Evolutionary conservation across 2,797 vertebrate genomes (phyloP), one percentile per base, ranked within the genome.

Genomic region (Petrocephalus sullivani): DNA sequence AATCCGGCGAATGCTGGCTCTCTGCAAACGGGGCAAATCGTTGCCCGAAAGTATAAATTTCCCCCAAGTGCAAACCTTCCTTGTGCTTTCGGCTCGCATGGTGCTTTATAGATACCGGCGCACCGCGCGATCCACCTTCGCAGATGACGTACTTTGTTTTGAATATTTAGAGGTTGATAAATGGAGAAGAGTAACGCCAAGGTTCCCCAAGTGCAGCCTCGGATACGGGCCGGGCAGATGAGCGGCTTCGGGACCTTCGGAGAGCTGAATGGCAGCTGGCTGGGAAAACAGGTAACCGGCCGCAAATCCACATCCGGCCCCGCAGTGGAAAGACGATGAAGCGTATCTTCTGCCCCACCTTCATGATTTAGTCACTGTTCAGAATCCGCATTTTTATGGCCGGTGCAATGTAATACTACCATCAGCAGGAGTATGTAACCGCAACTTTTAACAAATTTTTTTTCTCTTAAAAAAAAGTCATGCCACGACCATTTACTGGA

Each of bases 91-190:
- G 82, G 84, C 91, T 91, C 91, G 89, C 90, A 83, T 90, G 87
- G 89, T 86, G 92, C 93, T 96, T 97, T 97, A 97, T 95, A 96
- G 94, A 94, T 91, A 90, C 92, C 92, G 92, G 93, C 89, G 90
- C 91, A 5, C 89, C 87, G 84, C 92, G 89, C 87, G 95, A 93
- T 94, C 95, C 96, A 95, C 95, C 95, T 96, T 96, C 96, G 90
- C 85, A 91, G 91, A 89, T 97, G 96, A 97, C 96, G 95, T 93
- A 92, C 56, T 87, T 60, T 89, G 85, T 57, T 86, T 90, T 93
- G 93, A 92, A 94, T 95, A 95, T 95, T 93, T 94, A 93, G 91
- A 87, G 90, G 89, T 92, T 91, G 91, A 89, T 89, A 90, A 90
- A 91, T 91, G 89, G 90, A 89, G 64, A 64, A 46, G 93, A 95